Evolutionary conservation across 2,113 vertebrate genomes (phyloP).

Genomic region (Apteryx mantelli): DNA sequence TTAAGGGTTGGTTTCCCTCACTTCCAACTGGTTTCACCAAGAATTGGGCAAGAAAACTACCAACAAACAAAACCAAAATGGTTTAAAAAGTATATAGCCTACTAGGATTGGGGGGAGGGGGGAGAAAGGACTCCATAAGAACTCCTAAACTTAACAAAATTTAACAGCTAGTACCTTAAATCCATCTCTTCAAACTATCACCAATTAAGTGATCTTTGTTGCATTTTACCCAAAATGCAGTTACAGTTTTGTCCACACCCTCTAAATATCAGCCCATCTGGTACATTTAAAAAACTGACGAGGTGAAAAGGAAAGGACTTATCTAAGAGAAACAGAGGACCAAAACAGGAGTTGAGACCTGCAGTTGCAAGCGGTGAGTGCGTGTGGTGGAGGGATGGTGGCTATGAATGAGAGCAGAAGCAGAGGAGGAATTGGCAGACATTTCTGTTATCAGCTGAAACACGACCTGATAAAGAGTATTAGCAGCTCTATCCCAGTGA

Average conservation of each 20-base stretch:
- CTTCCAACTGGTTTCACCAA: not conserved
- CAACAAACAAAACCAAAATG: not conserved
- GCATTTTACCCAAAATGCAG: not conserved
- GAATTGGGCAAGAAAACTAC: not conserved
- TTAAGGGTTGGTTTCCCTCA: not conserved
- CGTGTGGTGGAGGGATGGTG: no score
- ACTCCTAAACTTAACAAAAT: not conserved
- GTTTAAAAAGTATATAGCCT: not conserved
- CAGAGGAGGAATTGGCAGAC: not conserved
- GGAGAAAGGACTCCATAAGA: not conserved
- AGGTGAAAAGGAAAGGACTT: not conserved
- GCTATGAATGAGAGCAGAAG: not conserved
- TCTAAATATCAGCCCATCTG: not conserved
- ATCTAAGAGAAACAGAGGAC: conserved; percentile 7
- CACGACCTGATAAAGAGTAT: not conserved
- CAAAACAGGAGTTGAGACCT: not conserved
- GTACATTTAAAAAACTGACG: not conserved
- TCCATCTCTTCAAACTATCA: not conserved
- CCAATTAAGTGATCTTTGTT: not conserved
- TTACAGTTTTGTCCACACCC: not conserved
- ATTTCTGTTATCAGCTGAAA: not conserved
- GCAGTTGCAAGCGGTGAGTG: not conserved
- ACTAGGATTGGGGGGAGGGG: not conserved
- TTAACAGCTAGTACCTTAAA: not conserved
- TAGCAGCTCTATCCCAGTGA: not conserved